Evolutionary conservation across 2,113 vertebrate genomes (phyloP), one percentile per base, ranked within the genome.

Genomic region (Terrapene triunguis): DNA sequence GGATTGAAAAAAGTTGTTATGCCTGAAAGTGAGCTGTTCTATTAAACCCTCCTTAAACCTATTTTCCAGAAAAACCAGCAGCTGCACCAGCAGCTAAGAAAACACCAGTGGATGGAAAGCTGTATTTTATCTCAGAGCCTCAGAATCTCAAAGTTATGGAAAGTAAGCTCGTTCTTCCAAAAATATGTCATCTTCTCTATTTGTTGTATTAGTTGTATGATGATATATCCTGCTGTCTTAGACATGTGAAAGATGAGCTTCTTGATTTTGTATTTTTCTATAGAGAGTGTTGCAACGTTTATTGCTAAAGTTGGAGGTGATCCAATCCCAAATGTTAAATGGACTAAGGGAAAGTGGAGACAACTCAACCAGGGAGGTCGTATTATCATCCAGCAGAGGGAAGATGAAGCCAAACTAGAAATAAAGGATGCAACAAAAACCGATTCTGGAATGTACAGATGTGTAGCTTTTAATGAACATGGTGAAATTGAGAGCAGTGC

Each of bases 261-360:
- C 92, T 91, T 90, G 12, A 59, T 92, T 65, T 94, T 78, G 59
- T 94, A 85, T 97, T 85, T 84, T 95, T 96, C 88, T 89, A 57
- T 98, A 99, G 99, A 99, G 98, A 98, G 98, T 21, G 98, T 98
- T 5, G 99, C 99, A 92, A 99, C 98, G n/a, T 99, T 99, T 97
- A 99, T 99, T 85, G 99, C 99, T 85, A 99, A 99, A 98, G 99
- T 99, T 94, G 99, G 99, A 27, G 99, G 99, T 12, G 99, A 99
- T 94, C 99, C 99, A 11, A 99, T 99, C 97, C 99, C 99, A 86
- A 99, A 98, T 51, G 99, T 99, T 74, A 99, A 99, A 95, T 99
- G 99, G 99, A 99, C 99, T 97, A 99, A 99, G 96, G 99, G 99
- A 21, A 99, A 99, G 97, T 99, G 99, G 99, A 98, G 99, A 78